Evolutionary conservation across 1,140 invertebrate species (phyloP).

Genomic region (Spodoptera frugiperda): DNA sequence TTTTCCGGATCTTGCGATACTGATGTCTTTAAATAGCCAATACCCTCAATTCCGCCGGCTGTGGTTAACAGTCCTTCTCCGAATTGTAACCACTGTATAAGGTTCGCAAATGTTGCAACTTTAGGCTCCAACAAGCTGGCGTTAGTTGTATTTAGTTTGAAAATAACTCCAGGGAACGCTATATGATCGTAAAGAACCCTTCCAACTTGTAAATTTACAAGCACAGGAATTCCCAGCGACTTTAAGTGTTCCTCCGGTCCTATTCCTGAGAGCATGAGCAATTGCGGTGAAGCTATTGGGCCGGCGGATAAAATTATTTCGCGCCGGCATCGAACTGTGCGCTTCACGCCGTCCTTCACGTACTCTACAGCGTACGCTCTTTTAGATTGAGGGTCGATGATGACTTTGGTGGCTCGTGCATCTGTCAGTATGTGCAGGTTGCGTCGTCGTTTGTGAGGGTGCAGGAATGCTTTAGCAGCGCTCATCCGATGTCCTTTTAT

Average conservation of each 20-base stretch:
- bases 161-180: constrained; percentile 89
- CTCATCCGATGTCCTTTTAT: constrained; percentile 86
- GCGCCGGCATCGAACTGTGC: constrained; percentile 86
- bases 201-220: constrained; percentile 90
- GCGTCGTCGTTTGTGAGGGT: constrained; percentile 86
- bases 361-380: constrained; percentile 90
- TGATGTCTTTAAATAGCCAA: constrained; percentile 87
- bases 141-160: constrained; percentile 86
- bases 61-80: constrained; percentile 85
- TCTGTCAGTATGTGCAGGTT: constrained; percentile 90
- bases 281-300: constrained; percentile 92
- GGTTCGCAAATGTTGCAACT: constrained; percentile 83
- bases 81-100: constrained; percentile 86
- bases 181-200: constrained; percentile 91
- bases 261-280: constrained; percentile 93
- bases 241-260: constrained; percentile 90
- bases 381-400: constrained; percentile 87
- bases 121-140: constrained; percentile 83
- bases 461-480: constrained; percentile 87
- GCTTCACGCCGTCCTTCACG: constrained; percentile 79
- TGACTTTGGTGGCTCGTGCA: constrained; percentile 88
- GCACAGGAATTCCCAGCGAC: constrained; percentile 88
- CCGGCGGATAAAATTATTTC: constrained; percentile 91
- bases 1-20: constrained; percentile 78
- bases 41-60: constrained; percentile 85